Conservation (phyloP, 1,140 invertebrate species). For the Physella acuta region DNA sequence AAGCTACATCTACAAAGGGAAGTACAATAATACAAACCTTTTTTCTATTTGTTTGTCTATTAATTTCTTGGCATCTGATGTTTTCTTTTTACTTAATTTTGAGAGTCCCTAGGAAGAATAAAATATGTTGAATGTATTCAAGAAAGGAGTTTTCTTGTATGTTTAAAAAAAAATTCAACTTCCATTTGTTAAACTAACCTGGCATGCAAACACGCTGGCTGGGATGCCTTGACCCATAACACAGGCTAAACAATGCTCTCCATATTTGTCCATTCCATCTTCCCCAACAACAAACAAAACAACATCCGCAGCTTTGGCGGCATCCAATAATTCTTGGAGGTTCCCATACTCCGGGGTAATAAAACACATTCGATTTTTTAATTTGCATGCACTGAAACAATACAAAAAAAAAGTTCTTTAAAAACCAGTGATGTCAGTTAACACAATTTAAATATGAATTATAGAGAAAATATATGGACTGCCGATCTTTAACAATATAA, state of each 20-base stretch:
- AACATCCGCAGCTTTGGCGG: slow-evolving; percentile 81
- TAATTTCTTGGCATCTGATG: slow-evolving; percentile 72
- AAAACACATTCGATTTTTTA: slow-evolving; percentile 84
- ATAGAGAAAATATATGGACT: background rate
- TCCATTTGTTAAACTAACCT: slow-evolving; percentile 62
- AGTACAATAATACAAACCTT: slow-evolving; percentile 60
- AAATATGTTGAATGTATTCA: background rate
- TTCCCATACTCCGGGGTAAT: slow-evolving; percentile 72
- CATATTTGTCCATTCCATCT: slow-evolving; percentile 72
- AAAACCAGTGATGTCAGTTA: background rate
- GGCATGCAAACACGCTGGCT: slow-evolving; percentile 74
- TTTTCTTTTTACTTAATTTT: slow-evolving; percentile 62
- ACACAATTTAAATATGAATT: background rate
- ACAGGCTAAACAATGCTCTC: slow-evolving; percentile 73
- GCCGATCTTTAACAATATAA: background rate
- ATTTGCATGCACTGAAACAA: slow-evolving; percentile 70
- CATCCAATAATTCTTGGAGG: slow-evolving; percentile 77
- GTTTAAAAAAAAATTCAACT: slow-evolving; percentile 1
- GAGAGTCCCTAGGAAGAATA: background rate
- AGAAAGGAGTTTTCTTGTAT: too few species aligned
- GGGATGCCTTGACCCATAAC: slow-evolving; percentile 82
- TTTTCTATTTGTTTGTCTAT: slow-evolving; percentile 76
- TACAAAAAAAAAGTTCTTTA: background rate
- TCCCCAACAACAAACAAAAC: slow-evolving; percentile 74
- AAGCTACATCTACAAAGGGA: background rate